Conservation (phyloP, 2,888 invertebrate genomes). For the Lochmaea capreae region DNA sequence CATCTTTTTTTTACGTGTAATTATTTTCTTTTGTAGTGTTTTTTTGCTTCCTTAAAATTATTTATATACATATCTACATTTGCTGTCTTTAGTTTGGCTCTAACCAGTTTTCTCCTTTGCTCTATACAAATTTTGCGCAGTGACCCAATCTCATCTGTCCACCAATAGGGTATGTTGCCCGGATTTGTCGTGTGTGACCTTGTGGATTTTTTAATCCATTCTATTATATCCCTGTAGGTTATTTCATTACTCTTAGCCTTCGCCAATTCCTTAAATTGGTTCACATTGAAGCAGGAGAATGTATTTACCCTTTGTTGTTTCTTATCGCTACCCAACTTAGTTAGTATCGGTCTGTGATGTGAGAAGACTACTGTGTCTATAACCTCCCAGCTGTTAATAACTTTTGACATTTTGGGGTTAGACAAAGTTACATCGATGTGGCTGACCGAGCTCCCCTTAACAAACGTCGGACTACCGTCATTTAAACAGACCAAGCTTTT, state of each 20-base stretch:
- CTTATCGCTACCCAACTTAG: background rate
- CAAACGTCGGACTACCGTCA: too few relatives aligned
- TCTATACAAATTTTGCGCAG: background rate
- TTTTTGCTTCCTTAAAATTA: background rate
- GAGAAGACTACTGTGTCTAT: background rate
- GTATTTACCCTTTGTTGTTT: background rate
- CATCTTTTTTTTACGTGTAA: background rate
- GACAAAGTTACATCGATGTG: background rate
- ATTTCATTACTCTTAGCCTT: background rate
- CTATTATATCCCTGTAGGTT: background rate
- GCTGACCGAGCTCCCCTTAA: background rate
- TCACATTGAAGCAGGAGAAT: background rate
- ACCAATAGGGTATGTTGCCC: slow-evolving; percentile 1
- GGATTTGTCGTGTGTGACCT: too few relatives aligned
- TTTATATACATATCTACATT: background rate
- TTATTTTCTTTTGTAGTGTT: background rate
- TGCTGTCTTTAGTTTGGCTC: background rate
- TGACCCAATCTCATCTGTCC: background rate
- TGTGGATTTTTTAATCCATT: too few relatives aligned
- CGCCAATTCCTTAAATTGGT: slow-evolving; percentile 1
- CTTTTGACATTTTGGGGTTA: background rate
- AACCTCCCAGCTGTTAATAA: background rate
- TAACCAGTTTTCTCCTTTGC: background rate
- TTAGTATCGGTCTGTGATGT: background rate
- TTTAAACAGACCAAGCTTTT: background rate